phyloP scores from a whole-genome alignment of 2,797 vertebrate genomes.

The Australoheros facetus region DNA sequence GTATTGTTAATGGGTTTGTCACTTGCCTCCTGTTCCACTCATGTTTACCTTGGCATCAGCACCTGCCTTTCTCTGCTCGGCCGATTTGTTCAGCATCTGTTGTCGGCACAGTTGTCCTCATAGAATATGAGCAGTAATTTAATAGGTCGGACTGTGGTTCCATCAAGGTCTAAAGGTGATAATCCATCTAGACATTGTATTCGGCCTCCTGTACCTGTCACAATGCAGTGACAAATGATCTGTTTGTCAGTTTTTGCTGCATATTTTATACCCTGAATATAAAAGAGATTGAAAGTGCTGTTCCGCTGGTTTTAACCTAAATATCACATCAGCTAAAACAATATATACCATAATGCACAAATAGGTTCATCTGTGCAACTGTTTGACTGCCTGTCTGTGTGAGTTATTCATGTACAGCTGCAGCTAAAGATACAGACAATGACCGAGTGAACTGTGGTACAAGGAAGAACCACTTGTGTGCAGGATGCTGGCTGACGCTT shows the following conservation, averaged over 20 bases:
- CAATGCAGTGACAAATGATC: constrained; percentile 2
- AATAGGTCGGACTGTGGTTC: constrained; percentile 24
- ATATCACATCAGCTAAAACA: background rate
- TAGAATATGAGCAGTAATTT: constrained; percentile 1
- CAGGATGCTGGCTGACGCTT: constrained; percentile 30
- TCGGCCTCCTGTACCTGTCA: background rate
- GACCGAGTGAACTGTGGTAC: background rate
- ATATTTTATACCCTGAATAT: background rate
- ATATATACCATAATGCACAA: background rate
- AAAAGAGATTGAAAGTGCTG: background rate
- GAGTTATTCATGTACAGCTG: constrained; percentile 3
- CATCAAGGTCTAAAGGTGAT: background rate
- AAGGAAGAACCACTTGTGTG: constrained; percentile 66
- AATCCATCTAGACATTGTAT: constrained; percentile 30
- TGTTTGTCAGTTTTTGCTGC: background rate
- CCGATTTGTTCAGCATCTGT: constrained; percentile 23
- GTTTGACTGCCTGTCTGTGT: constrained; percentile 4
- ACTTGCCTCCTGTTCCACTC: constrained; percentile 17
- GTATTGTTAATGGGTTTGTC: constrained; percentile 21
- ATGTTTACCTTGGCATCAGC: constrained; percentile 50
- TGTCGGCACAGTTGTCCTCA: background rate
- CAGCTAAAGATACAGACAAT: background rate
- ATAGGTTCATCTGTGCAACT: background rate
- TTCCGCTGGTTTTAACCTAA: background rate
- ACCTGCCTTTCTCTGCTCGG: constrained; percentile 11